These are phyloP conservation scores for Lophura nycthemera DNA, from an alignment of 2,113 vertebrate genomes.

Conservation along the genomic window DNA sequence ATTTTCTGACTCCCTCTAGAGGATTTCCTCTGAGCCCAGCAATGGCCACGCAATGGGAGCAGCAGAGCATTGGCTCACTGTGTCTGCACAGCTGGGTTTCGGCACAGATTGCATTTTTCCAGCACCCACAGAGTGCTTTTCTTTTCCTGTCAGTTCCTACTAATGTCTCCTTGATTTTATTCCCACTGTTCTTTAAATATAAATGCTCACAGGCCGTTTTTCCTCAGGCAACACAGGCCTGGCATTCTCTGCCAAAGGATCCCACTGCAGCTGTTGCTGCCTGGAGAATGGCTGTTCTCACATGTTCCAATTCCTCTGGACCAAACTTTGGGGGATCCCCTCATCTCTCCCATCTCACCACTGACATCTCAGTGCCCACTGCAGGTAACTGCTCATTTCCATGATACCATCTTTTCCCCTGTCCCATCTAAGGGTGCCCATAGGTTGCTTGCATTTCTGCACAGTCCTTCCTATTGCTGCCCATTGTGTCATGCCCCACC, in stretches of 20 bases:
- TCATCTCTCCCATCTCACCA: background rate
- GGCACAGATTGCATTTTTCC: background rate
- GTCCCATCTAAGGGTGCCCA: accelerated
- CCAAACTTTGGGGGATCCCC: background rate
- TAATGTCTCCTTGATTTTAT: background rate
- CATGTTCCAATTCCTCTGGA: accelerated
- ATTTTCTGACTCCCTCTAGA: conserved; percentile 57
- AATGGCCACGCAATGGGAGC: background rate
- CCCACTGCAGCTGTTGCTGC: accelerated
- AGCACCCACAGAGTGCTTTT: background rate
- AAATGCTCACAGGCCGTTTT: accelerated
- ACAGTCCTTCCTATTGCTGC: background rate
- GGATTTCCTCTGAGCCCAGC: conserved; percentile 8
- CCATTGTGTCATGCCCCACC: accelerated
- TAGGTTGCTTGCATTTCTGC: background rate
- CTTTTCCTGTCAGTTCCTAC: background rate
- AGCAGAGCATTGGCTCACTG: accelerated
- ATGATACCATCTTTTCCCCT: accelerated
- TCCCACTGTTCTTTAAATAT: background rate
- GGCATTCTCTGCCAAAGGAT: accelerated
- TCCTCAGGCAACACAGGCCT: background rate
- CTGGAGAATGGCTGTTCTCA: accelerated
- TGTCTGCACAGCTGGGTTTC: background rate
- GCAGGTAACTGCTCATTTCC: background rate
- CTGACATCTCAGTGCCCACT: background rate